Evolutionary conservation across 2,888 invertebrate species (phyloP), one percentile per base, ranked within the genome.

Genomic region (Boloria euphrosyne): DNA sequence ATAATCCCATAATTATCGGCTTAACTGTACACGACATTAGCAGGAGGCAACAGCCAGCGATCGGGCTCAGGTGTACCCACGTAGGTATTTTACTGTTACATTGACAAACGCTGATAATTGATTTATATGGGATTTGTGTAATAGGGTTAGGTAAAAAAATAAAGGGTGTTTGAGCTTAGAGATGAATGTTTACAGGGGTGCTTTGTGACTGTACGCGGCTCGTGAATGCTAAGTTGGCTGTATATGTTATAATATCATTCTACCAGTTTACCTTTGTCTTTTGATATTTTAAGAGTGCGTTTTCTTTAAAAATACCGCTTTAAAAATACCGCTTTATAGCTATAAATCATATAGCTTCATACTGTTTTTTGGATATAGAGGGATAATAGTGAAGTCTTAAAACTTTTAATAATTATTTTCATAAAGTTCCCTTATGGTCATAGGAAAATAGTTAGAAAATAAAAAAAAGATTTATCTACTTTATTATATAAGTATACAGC

Each of bases 1-100:
- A 83, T 90, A 90, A 91, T 91, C 91, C 89, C 76, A 84, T 90
- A 90, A 91, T 91, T 91, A 91, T 90, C 91, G 84, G 89, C 90
- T 91, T 90, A 91, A 84, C 89, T 86, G 85, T 79, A 89, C 89
- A 88, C 88, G 87, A 85, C 90, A 86, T 84, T 87, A 80, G 82
- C 90, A 90, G 90, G 90, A 88, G 86, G 83, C 79, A 80, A 81
- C 77, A 78, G 80, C 81, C 79, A 78, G 74, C 76, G 74, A 65
- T 62, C 81, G 81, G 81, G 69, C 62, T 70, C 70, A 70, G 70
- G 70, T 70, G 70, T 57, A 65, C 68, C 70, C 73, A 65, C 67
- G 69, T 69, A 71, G 67, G 71, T 74, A 74, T 80, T 85, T 82
- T 78, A 80, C 81, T 78, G 79, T 81, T 80, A 79, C 75, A 78